phyloP scores from a whole-genome alignment of 30 jellyfish, hydroid and myxozoan species.

The Hydractinia echinata region DNA sequence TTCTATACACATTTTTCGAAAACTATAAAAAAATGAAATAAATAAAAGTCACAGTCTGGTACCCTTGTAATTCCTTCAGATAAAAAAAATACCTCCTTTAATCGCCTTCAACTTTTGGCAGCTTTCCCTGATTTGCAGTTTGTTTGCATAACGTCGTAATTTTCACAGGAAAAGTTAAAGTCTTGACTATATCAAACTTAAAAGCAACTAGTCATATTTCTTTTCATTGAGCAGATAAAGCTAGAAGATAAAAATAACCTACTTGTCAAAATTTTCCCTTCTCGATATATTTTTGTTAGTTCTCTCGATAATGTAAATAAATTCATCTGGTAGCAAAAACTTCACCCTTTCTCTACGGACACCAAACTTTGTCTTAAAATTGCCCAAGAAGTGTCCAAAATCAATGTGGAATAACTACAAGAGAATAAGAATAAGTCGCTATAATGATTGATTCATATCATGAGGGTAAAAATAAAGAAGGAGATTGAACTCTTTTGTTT shows the following conservation, averaged over 20 bases:
- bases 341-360: slow-evolving; percentile 82
- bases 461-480: too few relatives aligned
- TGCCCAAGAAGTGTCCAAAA: slow-evolving; percentile 87
- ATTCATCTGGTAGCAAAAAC: slow-evolving; percentile 56
- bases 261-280: slow-evolving; percentile 30
- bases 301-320: slow-evolving; percentile 34
- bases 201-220: too few relatives aligned
- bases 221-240: background rate
- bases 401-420: slow-evolving; percentile 73
- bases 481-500: too few relatives aligned
- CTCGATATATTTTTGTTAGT: slow-evolving; percentile 11
- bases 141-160: too few relatives aligned
- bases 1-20: slow-evolving; percentile 37
- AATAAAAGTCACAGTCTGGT: background rate
- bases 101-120: too few relatives aligned
- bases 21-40: slow-evolving; percentile 27
- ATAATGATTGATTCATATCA: too few relatives aligned
- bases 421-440: background rate
- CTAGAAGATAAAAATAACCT: background rate
- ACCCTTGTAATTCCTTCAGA: background rate
- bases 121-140: too few relatives aligned
- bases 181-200: too few relatives aligned
- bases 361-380: slow-evolving; percentile 60
- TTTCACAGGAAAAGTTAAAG: too few relatives aligned
- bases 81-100: background rate